A percentile compares a stretch with the other conserved stretches of the same genome.
Conservation (phyloP, 2,888 invertebrate genomes). For the Clistopyga incitator region DNA sequence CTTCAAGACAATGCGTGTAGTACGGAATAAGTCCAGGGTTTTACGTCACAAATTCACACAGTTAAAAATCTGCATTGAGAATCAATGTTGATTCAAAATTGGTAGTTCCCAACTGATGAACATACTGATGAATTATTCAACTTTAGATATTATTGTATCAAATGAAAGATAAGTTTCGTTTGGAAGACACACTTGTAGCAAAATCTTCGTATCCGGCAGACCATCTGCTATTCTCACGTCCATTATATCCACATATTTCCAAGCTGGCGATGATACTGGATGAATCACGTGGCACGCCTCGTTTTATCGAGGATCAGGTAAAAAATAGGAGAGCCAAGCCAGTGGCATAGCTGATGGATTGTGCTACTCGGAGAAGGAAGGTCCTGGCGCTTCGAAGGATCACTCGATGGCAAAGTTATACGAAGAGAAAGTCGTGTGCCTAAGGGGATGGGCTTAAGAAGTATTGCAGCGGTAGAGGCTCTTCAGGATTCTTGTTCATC, state of each 20-base stretch:
- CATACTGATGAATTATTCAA: too few species aligned
- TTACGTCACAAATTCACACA: too few species aligned
- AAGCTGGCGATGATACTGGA: background rate
- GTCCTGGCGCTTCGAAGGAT: constrained; percentile 47
- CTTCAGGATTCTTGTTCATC: constrained; percentile 23
- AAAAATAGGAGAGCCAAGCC: constrained; percentile 64
- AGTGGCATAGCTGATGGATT: constrained; percentile 64
- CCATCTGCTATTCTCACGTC: constrained; percentile 68
- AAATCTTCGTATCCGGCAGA: constrained; percentile 36
- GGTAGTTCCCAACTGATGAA: too few species aligned
- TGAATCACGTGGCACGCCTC: constrained; percentile 22
- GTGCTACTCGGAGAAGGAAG: constrained; percentile 48
- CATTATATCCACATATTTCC: constrained; percentile 73
- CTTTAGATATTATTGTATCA: background rate
- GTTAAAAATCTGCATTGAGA: too few species aligned
- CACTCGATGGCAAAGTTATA: constrained; percentile 32
- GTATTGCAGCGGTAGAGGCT: constrained; percentile 5
- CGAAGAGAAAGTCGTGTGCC: constrained; percentile 29
- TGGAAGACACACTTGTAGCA: background rate
- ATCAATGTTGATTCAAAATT: too few species aligned
- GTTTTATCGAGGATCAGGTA: constrained; percentile 65
- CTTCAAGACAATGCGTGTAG: background rate
- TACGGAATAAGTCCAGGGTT: too few species aligned
- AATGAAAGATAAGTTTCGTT: background rate
- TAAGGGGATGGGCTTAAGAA: constrained; percentile 24